A percentile compares a stretch with the other conserved stretches of the same genome.
Conservation (phyloP, 2,888 invertebrate genomes). For the Cryptophagus acutangulus region DNA sequence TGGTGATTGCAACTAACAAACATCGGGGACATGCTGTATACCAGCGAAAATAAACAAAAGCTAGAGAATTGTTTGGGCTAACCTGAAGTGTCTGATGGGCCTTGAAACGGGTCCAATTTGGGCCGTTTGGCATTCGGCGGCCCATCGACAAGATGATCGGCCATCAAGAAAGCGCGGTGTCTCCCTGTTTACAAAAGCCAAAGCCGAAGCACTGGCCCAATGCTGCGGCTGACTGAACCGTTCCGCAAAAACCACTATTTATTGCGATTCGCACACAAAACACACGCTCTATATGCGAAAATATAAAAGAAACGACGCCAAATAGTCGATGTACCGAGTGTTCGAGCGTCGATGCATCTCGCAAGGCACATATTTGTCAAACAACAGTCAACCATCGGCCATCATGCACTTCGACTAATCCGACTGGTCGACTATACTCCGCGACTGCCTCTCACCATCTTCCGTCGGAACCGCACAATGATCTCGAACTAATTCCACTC, state of each 20-base stretch:
- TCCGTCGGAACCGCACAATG: conserved; percentile 59
- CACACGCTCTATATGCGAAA: conserved; percentile 48
- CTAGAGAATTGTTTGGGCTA: too few relatives aligned
- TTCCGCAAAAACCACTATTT: conserved; percentile 47
- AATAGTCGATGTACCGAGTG: conserved; percentile 63
- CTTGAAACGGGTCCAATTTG: conserved; percentile 81
- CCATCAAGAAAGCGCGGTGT: conserved; percentile 59
- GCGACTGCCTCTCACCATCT: conserved; percentile 65
- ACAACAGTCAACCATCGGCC: conserved; percentile 72
- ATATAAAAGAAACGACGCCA: conserved; percentile 47
- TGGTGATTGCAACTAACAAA: too few relatives aligned
- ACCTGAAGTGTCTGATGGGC: conserved; percentile 77
- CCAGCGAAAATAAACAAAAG: too few relatives aligned
- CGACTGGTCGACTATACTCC: conserved; percentile 57
- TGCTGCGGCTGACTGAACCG: conserved; percentile 45
- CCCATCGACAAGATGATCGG: conserved; percentile 91
- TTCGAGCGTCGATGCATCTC: conserved; percentile 67
- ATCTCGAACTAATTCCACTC: conserved; percentile 53
- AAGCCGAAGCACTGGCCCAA: conserved; percentile 55
- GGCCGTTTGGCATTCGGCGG: conserved; percentile 91
- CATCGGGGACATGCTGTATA: too few relatives aligned
- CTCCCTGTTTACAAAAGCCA: conserved; percentile 63
- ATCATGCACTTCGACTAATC: conserved; percentile 70
- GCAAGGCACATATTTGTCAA: conserved; percentile 70
- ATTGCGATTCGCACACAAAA: conserved; percentile 45